Base-by-base conservation (phyloP, 2,888 invertebrate genomes). In the Lochmaea crataegi region DNA sequence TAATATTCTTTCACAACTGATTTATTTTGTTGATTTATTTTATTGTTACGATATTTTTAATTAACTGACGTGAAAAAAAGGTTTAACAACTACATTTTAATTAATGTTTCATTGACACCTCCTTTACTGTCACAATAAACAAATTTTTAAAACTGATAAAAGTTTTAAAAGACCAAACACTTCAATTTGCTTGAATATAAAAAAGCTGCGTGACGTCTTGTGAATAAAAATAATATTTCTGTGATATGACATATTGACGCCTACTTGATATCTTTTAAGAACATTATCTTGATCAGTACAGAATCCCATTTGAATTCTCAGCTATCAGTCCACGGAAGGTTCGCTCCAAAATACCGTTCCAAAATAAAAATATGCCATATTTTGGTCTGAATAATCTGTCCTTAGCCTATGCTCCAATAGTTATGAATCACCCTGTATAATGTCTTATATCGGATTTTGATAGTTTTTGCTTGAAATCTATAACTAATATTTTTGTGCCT, bases 71-170 rank as follows among this genome's bases (percentile, higher is more conserved):
- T 12, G 18, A 57, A 9, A 57, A 57, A 26, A 58, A 2, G 18
- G 10, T 58, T 58, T 58, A 18, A 57, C 56, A 18, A 57, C 5
- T n/a, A 7, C 26, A 32, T 58, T 58, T 12, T 58, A 2, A 58
- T 58, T 58, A 32, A 32, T 58, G 14, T 32, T 26, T 58, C 14
- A 32, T 58, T 58, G 12, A 53, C 57, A 56, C 18, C 16, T 56
- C 18, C 18, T 51, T 2, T 53, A 14, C 18, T 53, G 18, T 45
- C 45, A 45, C 45, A 45, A 45, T 45, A 12, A 45, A 45, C 45
- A 45, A n/a, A 16, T n/a, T 48, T 48, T n/a, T 5, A 9, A 38
- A 38, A 38, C 32, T 38, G 32, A 38, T 38, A 38, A 32, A 32
- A 38, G 6, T 9, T 38, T 38, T 38, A 38, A 38, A 38, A 38